phyloP scores from a whole-genome alignment of 2,888 invertebrate genomes.

The Rotaria socialis region DNA sequence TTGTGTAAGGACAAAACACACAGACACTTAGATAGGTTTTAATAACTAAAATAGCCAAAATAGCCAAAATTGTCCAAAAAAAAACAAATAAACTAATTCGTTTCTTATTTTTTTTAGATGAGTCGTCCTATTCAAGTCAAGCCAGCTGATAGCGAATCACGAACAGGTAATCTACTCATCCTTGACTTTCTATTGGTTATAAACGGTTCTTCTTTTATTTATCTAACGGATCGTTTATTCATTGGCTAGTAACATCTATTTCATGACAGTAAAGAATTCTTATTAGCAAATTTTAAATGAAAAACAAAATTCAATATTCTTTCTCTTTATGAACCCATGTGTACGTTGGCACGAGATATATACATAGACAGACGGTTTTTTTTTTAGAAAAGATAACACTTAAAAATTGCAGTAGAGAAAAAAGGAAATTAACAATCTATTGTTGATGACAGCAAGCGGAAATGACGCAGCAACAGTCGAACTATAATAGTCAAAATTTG shows the following conservation, averaged over 20 bases:
- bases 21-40: neutral
- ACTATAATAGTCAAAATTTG: neutral
- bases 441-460: slow-evolving; percentile 33
- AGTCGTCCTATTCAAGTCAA: slow-evolving; percentile 99
- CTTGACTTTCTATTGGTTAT: neutral
- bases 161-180: slow-evolving; percentile 73
- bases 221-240: slow-evolving; percentile 4
- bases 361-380: neutral
- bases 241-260: neutral
- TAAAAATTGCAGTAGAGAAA: neutral
- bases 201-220: neutral
- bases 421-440: slow-evolving; percentile 22
- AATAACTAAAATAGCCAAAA: neutral
- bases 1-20: neutral
- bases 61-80: neutral
- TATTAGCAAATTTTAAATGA: neutral
- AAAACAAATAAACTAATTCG: slow-evolving; percentile 66
- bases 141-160: slow-evolving; percentile 95
- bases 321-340: neutral
- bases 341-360: neutral
- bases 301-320: neutral
- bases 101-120: slow-evolving; percentile 75
- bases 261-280: neutral
- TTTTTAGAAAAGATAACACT: neutral
- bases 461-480: neutral